A percentile compares a stretch with the other conserved stretches of the same genome.
phyloP scores from a whole-genome alignment of 2,888 invertebrate species.

The Tipula helvola region DNA sequence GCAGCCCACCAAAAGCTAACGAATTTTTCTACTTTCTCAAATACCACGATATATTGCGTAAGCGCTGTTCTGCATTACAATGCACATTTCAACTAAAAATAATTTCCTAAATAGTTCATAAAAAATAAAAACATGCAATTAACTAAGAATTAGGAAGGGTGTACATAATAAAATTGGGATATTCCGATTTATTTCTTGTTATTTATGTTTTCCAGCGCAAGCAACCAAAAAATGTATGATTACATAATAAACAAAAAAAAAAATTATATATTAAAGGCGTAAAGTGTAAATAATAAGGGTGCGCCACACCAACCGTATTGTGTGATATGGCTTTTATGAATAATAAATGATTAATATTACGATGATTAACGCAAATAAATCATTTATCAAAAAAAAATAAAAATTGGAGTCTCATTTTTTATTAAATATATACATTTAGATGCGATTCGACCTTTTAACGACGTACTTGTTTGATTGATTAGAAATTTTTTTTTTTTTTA shows the following conservation, averaged over 20 bases:
- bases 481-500: background rate
- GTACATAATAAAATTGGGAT: background rate
- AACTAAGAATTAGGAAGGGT: background rate
- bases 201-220: background rate
- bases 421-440: background rate
- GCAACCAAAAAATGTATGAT: background rate
- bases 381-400: background rate
- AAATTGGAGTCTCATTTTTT: background rate
- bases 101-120: background rate
- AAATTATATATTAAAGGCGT: background rate
- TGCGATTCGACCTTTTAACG: background rate
- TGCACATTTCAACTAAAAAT: background rate
- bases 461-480: background rate
- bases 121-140: background rate
- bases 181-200: background rate
- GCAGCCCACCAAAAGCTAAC: too few relatives aligned
- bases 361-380: background rate
- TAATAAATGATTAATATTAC: conserved; percentile 4
- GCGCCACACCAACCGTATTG: background rate
- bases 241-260: background rate
- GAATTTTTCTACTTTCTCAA: too few relatives aligned
- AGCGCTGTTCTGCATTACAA: background rate
- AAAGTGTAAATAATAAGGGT: background rate
- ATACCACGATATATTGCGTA: too few relatives aligned
- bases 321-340: background rate